Base-by-base conservation (phyloP, 1,140 invertebrate species). In the Lethrus apterus region DNA sequence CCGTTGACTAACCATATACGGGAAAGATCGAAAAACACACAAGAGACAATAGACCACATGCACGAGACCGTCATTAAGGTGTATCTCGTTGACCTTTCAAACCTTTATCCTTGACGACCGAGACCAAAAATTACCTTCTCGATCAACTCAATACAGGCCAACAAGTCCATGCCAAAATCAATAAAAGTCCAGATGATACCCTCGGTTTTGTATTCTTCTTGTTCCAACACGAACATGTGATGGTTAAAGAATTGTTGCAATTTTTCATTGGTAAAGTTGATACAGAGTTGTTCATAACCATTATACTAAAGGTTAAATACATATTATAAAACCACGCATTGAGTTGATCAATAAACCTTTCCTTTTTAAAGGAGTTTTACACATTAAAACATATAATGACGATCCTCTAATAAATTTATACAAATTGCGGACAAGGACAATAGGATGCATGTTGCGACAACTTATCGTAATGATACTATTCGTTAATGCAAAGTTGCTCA, bases 231-330 rank as follows among this genome's bases (percentile, higher is more conserved):
- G 73, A 96, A 95, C 92, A 95, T 95, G 81, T 93, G 89, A 74
- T 95, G 91, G 74, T 95, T 94, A 83, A 95, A 95, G 79, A 95
- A 95, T 75, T 95, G 91, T 75, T 95, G 92, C 50, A 95, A 80
- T 75, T 93, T 92, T 71, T 96, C 91, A 71, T 95, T 96, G 71
- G 92, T 95, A 75, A 94, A 95, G 81, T 97, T 96, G 84, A 98
- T 98, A 79, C 93, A 88, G 73, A 98, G 81, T 79, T 97, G 93
- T 73, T 98, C 93, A 75, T 97, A 97, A 68, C 91, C 90, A 77
- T 98, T 97, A 77, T 75, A 90, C 87, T 92, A 77, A 62, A 65
- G n/a, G n/a, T n/a, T n/a, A n/a, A n/a, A n/a, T n/a, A n/a, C n/a
- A n/a, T n/a, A n/a, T n/a, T n/a, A n/a, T n/a, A 42, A 15, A 42